These are phyloP conservation scores for Numenius phaeopus DNA, from an alignment of 2,797 vertebrate genomes.

Conservation along the genomic window DNA sequence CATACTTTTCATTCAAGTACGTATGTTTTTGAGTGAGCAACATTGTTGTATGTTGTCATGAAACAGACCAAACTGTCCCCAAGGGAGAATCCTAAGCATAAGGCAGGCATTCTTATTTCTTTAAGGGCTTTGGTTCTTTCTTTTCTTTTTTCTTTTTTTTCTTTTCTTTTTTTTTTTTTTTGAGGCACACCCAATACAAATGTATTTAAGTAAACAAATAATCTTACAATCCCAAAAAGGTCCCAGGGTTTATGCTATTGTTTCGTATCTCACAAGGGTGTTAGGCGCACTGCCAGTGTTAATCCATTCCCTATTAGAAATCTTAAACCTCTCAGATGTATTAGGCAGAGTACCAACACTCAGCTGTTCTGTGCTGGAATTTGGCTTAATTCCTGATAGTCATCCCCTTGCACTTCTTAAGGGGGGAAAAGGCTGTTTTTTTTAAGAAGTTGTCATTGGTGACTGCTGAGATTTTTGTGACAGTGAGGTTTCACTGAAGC, in stretches of 20 bases:
- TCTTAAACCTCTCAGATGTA: conserved; percentile 52
- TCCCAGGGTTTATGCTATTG: conserved; percentile 53
- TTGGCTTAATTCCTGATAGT: conserved; percentile 40
- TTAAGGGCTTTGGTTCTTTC: background rate
- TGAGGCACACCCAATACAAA: background rate
- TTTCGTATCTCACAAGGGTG: conserved; percentile 57
- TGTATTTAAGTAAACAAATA: conserved; percentile 34
- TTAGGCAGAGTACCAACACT: conserved; percentile 36
- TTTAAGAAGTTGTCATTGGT: background rate
- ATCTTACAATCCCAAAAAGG: background rate
- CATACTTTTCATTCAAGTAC: background rate
- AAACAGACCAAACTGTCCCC: background rate
- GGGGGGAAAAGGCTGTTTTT: background rate
- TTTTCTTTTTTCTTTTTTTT: too few species aligned
- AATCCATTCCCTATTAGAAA: conserved; percentile 61
- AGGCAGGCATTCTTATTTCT: background rate
- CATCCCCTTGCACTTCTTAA: background rate
- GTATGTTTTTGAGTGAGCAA: background rate
- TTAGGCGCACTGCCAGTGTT: conserved; percentile 53
- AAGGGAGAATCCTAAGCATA: background rate
- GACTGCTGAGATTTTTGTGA: background rate
- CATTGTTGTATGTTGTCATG: background rate
- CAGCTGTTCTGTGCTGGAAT: background rate
- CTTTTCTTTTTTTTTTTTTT: background rate
- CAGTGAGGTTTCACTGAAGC: background rate